Base-by-base conservation (phyloP, 2,797 vertebrate genomes). In the Syndactyla subalaris region DNA sequence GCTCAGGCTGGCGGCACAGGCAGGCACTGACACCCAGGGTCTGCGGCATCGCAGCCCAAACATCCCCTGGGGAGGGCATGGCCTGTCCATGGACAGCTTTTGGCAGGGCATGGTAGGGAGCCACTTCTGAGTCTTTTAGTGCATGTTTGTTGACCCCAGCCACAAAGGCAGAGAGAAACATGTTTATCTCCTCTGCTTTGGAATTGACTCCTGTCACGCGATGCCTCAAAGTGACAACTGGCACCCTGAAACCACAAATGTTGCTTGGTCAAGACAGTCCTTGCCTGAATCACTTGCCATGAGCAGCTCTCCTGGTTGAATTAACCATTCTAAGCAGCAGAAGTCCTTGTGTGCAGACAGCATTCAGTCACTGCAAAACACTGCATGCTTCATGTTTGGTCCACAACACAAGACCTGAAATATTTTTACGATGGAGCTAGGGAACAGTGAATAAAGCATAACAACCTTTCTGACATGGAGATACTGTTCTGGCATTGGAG, bases 291-390 rank as follows among this genome's bases (percentile, higher is more conserved):
- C 4, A 2, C 14, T 67, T 61, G 14, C 39, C 66, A 46, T 0
- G 3, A 41, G 54, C 14, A 78, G 19, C 12, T 71, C 27, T 85
- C 52, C 78, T 32, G 57, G 14, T 67, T 11, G 36, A 63, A 45
- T 55, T 38, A 19, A 55, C 38, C 14, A 14, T 61, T n/a, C 20
- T 21, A 79, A 41, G 26, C 90, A 51, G 39, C 59, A 76, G 36
- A 49, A 49, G 34, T 75, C 6, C 1, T 19, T 2, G 2, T 27
- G 4, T 23, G 41, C 58, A 6, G 9, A 18, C 0, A 2, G 29
- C 0, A 0, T 29, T 61, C 0, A 0, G 45, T 29, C 38, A 30
- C 68, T 68, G 48, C 46, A 83, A 89, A 41, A 10, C 57, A 36
- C 19, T 27, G 24, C 45, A 14, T 10, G 32, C 26, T 43, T 65